Evolutionary conservation across 2,797 vertebrate species (phyloP), one percentile per base, ranked within the genome.

Genomic region (Anomalospiza imberbis): DNA sequence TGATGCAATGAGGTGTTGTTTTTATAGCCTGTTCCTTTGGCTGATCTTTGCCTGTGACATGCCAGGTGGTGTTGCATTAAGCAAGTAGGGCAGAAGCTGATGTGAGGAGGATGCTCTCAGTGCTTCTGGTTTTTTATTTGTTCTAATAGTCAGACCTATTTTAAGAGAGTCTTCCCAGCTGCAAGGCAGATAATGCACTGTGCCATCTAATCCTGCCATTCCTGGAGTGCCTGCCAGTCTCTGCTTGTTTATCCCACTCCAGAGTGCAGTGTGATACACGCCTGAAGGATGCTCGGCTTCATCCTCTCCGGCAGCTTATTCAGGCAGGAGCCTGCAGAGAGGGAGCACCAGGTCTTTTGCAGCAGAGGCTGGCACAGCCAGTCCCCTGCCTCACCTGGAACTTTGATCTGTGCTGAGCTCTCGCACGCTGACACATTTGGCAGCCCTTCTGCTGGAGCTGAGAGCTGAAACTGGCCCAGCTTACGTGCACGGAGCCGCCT

Each of bases 181-280:
- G 76, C 62, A 47, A 72, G 91, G 94, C 93, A 89, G 93, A 90
- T 94, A 87, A 95, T 28, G 77, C 76, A 32, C 63, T 67, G 66
- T 90, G 25, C 85, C 34, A 9, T 40, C 87, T 96, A 91, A 94
- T 92, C 94, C 93, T 91, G 65, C 89, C 93, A 17, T 92, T 88
- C 86, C 89, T 86, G 57, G 38, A 31, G 74, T 73, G 92, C 77
- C 88, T 67, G 82, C 80, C 84, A 74, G 74, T 72, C 68, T 47
- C 78, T 54, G 77, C 89, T 84, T 74, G 53, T 93, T 91, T 91
- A 36, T 88, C 85, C 31, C 54, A 17, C 94, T 89, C 83, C 42
- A 18, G 22, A 91, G 63, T 17, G 42, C 45, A 36, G 61, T 26
- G 67, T 60, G 44, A 72, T 26, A n/a, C 54, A 21, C 3, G 31